phyloP scores from a whole-genome alignment of 2,888 invertebrate genomes.

The Himalopsyche anomala region DNA sequence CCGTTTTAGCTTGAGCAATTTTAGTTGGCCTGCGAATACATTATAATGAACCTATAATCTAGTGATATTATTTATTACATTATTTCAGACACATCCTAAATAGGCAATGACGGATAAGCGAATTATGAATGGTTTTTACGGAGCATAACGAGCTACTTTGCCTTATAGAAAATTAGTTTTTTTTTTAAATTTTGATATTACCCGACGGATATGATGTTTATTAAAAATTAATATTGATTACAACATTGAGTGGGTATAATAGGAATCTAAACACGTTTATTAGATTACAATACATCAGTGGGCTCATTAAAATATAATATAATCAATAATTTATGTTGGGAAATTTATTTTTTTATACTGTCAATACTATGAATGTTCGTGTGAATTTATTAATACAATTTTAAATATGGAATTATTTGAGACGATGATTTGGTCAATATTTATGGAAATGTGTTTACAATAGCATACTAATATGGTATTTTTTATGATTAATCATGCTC shows the following conservation, averaged over 20 bases:
- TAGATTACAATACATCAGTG: conserved; percentile 10
- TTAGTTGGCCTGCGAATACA: neutral
- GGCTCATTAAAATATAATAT: neutral
- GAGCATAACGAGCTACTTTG: neutral
- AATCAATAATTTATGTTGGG: neutral
- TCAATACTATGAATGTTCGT: neutral
- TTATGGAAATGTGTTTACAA: too few relatives aligned
- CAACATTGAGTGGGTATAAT: neutral
- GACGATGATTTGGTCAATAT: too few relatives aligned
- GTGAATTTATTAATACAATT: too few relatives aligned
- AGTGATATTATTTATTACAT: conserved; percentile 14
- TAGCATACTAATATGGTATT: too few relatives aligned
- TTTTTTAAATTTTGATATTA: neutral
- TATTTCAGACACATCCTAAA: conserved; percentile 10
- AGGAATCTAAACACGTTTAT: neutral
- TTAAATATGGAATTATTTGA: too few relatives aligned
- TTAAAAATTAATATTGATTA: conserved; percentile 15
- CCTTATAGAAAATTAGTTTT: too few relatives aligned
- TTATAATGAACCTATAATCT: neutral
- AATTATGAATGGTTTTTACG: conserved; percentile 17
- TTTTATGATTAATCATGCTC: too few relatives aligned
- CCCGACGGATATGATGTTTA: neutral
- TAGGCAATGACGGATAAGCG: conserved; percentile 26
- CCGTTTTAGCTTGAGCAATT: conserved; percentile 19
- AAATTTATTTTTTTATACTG: neutral